Conservation (phyloP, 2,888 invertebrate genomes). For the Lasius fuliginosus region DNA sequence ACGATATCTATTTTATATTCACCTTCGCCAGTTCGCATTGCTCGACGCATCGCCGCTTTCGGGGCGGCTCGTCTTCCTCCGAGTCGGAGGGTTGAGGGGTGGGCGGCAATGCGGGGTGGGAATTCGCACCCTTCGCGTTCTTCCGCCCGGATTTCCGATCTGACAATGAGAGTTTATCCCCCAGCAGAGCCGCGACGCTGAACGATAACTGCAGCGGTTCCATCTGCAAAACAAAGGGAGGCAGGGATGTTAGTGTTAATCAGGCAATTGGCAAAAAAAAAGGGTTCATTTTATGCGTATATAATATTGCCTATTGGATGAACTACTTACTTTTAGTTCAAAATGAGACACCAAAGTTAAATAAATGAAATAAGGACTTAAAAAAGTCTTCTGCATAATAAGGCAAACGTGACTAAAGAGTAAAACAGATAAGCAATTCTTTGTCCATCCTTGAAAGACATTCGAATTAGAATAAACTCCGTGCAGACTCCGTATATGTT, state of each 20-base stretch:
- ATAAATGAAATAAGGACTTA: neutral
- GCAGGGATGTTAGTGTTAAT: neutral
- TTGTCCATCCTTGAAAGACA: neutral
- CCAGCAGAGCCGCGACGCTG: constrained; percentile 84
- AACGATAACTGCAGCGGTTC: constrained; percentile 83
- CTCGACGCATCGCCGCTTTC: constrained; percentile 86
- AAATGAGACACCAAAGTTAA: neutral
- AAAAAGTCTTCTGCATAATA: neutral
- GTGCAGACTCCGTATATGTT: neutral
- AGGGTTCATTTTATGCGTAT: neutral
- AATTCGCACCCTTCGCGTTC: constrained; percentile 56
- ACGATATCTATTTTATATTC: constrained; percentile 66
- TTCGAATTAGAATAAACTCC: neutral
- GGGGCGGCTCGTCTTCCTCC: constrained; percentile 90
- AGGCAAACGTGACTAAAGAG: neutral
- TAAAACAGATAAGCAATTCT: neutral
- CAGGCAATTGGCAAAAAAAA: neutral
- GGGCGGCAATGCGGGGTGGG: constrained; percentile 83
- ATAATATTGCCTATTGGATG: neutral
- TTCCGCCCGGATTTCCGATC: constrained; percentile 54
- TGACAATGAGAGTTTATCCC: constrained; percentile 76
- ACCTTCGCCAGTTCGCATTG: constrained; percentile 88
- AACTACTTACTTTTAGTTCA: neutral
- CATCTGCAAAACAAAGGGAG: constrained; percentile 72
- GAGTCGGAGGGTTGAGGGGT: constrained; percentile 96